phyloP scores from a whole-genome alignment of 2,113 vertebrate species.

The Hypomesus transpacificus region DNA sequence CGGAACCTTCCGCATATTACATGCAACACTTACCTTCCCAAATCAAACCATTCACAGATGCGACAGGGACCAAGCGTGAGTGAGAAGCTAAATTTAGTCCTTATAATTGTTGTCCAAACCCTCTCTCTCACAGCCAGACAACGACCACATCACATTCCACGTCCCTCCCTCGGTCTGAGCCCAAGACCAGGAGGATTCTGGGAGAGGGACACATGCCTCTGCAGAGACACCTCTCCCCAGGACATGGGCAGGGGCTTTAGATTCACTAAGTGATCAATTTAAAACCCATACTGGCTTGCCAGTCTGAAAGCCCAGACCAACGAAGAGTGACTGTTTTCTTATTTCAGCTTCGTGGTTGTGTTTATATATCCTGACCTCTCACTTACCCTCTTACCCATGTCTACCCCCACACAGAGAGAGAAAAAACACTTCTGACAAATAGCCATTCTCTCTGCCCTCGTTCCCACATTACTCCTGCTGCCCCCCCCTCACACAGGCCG shows the following conservation, averaged over 20 bases:
- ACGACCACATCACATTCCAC: constrained; percentile 20
- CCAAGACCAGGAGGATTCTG: constrained; percentile 37
- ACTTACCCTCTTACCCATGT: constrained; percentile 46
- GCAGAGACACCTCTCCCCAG: constrained; percentile 29
- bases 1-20: constrained; percentile 6
- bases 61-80: constrained; percentile 30
- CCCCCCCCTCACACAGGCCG: constrained; percentile 49
- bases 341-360: constrained; percentile 50
- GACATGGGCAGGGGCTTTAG: constrained; percentile 45
- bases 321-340: constrained; percentile 44
- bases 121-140: constrained; percentile 31
- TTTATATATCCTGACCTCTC: constrained; percentile 62
- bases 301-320: constrained; percentile 19
- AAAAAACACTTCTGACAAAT: constrained; percentile 47
- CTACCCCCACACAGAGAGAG: constrained; percentile 24
- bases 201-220: constrained; percentile 42
- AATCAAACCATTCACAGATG: constrained; percentile 31
- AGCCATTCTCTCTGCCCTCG: constrained; percentile 46
- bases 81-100: constrained; percentile 52
- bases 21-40: constrained; percentile 33
- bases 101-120: constrained; percentile 12
- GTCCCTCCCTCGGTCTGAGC: constrained; percentile 28
- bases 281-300: constrained; percentile 31
- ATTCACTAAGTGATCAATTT: constrained; percentile 22
- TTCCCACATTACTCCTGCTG: constrained; percentile 67